Conservation (phyloP, 2,113 vertebrate species). For the Natator depressus region DNA sequence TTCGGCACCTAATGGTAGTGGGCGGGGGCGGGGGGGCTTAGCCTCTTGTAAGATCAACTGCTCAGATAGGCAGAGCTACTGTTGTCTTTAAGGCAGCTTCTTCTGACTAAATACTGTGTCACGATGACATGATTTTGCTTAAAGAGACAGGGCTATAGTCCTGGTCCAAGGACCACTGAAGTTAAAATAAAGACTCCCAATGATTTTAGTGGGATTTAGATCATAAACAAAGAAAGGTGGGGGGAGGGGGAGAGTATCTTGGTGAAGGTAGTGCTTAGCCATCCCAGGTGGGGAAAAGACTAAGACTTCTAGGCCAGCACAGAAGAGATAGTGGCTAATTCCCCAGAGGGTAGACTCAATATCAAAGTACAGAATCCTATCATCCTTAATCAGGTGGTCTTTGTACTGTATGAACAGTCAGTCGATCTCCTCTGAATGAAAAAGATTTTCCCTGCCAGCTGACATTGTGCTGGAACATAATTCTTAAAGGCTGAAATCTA, state of each 20-base stretch:
- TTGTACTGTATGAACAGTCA: not conserved
- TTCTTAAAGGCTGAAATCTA: not conserved
- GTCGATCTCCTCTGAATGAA: not conserved
- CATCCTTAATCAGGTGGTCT: not conserved
- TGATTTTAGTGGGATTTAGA: not conserved
- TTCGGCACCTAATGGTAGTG: not conserved
- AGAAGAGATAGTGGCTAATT: not conserved
- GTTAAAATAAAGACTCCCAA: not conserved
- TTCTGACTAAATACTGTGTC: not conserved
- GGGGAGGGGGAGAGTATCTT: not conserved
- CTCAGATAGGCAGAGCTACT: accelerated
- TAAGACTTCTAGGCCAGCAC: accelerated
- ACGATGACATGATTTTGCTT: accelerated
- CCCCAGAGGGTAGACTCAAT: not conserved
- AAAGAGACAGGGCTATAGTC: accelerated
- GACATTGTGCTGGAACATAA: accelerated
- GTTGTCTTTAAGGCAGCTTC: not conserved
- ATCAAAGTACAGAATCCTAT: not conserved
- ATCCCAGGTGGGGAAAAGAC: not conserved
- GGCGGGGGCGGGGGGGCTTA: not conserved
- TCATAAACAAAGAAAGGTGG: not conserved
- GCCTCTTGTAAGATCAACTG: not conserved
- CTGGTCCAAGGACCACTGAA: not conserved
- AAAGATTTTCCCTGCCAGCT: not conserved
- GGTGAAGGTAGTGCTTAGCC: not conserved